Conservation (phyloP, 2,888 invertebrate genomes). For the Oithona nana region DNA sequence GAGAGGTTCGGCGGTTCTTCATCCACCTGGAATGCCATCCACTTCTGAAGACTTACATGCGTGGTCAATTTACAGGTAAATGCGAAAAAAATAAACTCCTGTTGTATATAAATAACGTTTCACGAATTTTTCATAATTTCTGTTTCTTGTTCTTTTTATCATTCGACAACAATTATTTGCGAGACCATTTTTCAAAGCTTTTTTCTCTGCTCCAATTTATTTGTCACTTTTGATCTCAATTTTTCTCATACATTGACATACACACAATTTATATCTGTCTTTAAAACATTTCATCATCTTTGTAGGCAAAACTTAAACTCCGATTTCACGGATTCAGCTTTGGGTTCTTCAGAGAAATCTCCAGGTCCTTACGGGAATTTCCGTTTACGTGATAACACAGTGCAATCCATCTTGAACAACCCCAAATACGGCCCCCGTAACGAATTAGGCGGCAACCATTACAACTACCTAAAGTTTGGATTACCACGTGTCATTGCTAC, state of each 20-base stretch:
- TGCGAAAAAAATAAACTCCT: no score
- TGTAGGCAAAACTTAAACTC: conserved; percentile 85
- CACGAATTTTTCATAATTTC: no score
- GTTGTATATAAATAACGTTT: no score
- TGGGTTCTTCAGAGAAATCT: conserved; percentile 78
- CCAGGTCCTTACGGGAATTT: conserved; percentile 85
- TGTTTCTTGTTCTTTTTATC: no score
- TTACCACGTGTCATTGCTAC: conserved; percentile 77
- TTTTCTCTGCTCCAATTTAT: no score
- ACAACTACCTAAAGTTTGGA: conserved; percentile 82
- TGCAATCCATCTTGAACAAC: conserved; percentile 71
- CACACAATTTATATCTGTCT: no score
- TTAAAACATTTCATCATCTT: no score
- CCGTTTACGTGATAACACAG: conserved; percentile 43
- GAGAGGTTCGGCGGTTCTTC: no score
- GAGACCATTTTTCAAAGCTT: no score
- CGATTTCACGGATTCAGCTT: conserved; percentile 80
- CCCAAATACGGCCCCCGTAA: conserved; percentile 59
- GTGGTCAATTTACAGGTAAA: conserved; percentile 74
- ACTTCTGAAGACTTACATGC: conserved; percentile 82
- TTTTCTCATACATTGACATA: no score
- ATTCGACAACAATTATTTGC: no score
- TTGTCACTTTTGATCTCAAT: no score
- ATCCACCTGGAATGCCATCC: conserved; percentile 18
- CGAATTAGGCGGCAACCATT: conserved; percentile 72